phyloP scores from a whole-genome alignment of 2,113 vertebrate genomes.

The Pristiophorus japonicus region DNA sequence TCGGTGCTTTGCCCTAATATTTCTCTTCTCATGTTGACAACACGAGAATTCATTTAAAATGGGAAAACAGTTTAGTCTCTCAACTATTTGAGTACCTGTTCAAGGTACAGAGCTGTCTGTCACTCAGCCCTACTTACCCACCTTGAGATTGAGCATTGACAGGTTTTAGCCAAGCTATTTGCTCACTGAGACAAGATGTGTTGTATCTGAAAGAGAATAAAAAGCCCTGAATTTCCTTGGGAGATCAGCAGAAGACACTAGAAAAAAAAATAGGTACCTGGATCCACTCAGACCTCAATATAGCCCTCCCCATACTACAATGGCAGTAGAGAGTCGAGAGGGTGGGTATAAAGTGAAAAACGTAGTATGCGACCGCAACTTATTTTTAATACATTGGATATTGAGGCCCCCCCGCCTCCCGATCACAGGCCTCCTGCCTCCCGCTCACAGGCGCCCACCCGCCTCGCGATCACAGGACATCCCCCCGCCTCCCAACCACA shows the following conservation, averaged over 20 bases:
- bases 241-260: not conserved
- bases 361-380: too few species aligned
- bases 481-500: too few species aligned
- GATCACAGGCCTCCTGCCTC: too few species aligned
- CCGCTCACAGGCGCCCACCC: too few species aligned
- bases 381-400: too few species aligned
- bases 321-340: too few species aligned
- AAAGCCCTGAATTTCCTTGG: not conserved
- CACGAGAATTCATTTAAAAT: not conserved
- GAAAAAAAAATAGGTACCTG: not conserved
- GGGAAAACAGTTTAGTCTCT: not conserved
- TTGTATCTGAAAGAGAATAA: not conserved
- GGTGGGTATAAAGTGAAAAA: too few species aligned
- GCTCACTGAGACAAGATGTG: not conserved
- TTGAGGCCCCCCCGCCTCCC: too few species aligned
- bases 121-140: not conserved
- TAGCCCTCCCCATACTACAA: too few species aligned
- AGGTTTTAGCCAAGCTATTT: not conserved
- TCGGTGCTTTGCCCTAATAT: not conserved
- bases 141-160: not conserved
- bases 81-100: too few species aligned
- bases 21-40: not conserved
- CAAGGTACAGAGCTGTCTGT: not conserved
- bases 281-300: not conserved
- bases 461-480: too few species aligned